phyloP scores from a whole-genome alignment of 2,797 vertebrate species.

The Atherinosoma microstoma region DNA sequence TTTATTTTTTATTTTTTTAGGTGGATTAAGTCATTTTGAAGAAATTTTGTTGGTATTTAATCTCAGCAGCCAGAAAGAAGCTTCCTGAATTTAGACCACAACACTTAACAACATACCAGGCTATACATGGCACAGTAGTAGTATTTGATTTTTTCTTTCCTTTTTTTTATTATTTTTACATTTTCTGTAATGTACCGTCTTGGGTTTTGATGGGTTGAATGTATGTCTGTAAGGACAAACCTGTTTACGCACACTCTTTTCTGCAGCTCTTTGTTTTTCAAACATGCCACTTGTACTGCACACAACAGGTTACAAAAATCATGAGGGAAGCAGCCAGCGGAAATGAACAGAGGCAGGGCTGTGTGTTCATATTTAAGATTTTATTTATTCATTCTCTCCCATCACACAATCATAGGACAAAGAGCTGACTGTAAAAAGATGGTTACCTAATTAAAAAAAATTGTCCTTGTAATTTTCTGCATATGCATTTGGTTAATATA shows the following conservation, averaged over 20 bases:
- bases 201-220: background rate
- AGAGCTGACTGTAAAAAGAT: background rate
- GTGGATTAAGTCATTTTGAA: background rate
- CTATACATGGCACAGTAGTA: background rate
- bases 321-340: background rate
- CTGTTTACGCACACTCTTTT: background rate
- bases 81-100: too few species aligned
- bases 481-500: slow-evolving; percentile 56
- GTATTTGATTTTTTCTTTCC: background rate
- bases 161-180: background rate
- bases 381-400: background rate
- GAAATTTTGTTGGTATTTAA: background rate
- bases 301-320: background rate
- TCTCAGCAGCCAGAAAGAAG: too few species aligned
- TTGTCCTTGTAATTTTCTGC: background rate
- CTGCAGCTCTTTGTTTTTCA: background rate
- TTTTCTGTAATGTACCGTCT: background rate
- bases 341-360: background rate
- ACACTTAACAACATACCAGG: background rate
- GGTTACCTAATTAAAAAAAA: background rate
- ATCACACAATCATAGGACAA: background rate
- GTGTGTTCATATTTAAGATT: background rate
- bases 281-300: background rate
- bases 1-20: background rate
- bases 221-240: background rate